A percentile compares a stretch with the other conserved stretches of the same genome.
These are phyloP conservation scores for Heliangelus exortis DNA, from an alignment of 2,797 vertebrate genomes.

Conservation along the genomic window DNA sequence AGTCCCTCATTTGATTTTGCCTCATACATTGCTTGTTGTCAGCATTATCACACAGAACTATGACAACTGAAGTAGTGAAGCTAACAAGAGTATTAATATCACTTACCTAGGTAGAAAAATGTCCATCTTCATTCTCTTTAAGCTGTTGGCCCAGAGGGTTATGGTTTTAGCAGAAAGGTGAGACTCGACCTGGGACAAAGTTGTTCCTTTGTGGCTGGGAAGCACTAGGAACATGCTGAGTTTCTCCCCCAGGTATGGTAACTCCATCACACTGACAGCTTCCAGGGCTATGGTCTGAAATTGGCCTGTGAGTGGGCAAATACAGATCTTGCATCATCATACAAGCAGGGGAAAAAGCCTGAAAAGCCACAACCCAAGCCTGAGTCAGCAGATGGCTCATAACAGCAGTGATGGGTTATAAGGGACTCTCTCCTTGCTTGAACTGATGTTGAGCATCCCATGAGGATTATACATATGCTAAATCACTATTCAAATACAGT, in stretches of 20 bases:
- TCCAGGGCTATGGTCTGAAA: constrained; percentile 82
- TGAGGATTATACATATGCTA: background rate
- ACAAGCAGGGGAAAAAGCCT: background rate
- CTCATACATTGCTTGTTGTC: background rate
- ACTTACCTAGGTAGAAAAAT: constrained; percentile 89
- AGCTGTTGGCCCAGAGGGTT: constrained; percentile 81
- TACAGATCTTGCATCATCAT: background rate
- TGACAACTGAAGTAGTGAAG: background rate
- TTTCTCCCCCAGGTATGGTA: constrained; percentile 83
- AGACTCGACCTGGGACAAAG: constrained; percentile 81
- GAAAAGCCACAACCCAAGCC: background rate
- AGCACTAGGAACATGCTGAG: constrained; percentile 87
- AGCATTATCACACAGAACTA: background rate
- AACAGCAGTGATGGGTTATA: background rate
- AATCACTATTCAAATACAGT: background rate
- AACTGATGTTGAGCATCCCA: background rate
- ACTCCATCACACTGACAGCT: constrained; percentile 83
- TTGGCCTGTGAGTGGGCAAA: constrained; percentile 80
- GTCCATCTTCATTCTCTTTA: constrained; percentile 88
- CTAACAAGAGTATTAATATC: background rate
- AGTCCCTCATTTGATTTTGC: background rate
- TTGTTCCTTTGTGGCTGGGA: constrained; percentile 81
- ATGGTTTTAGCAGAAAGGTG: constrained; percentile 83
- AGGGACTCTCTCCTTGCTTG: background rate
- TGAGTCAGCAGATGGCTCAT: background rate